Percentiles rank a stretch among this genome's conserved stretches.
phyloP scores from a whole-genome alignment of 2,797 vertebrate genomes.

The Notamacropus eugenii region DNA sequence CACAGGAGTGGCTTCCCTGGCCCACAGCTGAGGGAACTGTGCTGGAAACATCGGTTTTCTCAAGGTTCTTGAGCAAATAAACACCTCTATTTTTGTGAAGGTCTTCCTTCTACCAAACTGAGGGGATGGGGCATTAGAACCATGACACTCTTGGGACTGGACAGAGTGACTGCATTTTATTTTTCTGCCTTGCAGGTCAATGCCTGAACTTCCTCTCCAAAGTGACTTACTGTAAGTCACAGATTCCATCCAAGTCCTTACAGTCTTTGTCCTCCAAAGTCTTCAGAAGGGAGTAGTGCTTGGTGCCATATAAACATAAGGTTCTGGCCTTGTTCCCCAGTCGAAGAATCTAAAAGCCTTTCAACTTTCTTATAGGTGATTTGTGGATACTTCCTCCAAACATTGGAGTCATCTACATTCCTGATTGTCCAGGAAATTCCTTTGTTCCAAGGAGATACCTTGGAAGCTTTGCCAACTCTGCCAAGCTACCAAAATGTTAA shows the following conservation, averaged over 20 bases:
- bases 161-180: slow-evolving; percentile 35
- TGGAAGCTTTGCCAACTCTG: slow-evolving; percentile 23
- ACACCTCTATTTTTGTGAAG: slow-evolving; percentile 61
- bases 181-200: slow-evolving; percentile 14
- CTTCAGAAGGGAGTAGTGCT: not conserved
- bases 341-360: not conserved
- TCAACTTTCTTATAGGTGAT: not conserved
- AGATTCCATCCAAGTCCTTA: not conserved
- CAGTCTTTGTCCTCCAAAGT: not conserved
- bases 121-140: slow-evolving; percentile 51
- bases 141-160: slow-evolving; percentile 54
- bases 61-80: slow-evolving; percentile 10
- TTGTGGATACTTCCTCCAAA: not conserved
- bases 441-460: not conserved
- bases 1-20: not conserved
- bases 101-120: slow-evolving; percentile 64
- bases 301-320: not conserved
- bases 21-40: not conserved
- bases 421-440: not conserved
- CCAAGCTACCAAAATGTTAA: slow-evolving; percentile 43
- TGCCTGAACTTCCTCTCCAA: not conserved
- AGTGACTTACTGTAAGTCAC: not conserved
- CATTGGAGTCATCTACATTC: not conserved
- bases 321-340: not conserved
- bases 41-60: not conserved